Conservation (phyloP, 2,797 vertebrate species). For the Squalus acanthias region DNA sequence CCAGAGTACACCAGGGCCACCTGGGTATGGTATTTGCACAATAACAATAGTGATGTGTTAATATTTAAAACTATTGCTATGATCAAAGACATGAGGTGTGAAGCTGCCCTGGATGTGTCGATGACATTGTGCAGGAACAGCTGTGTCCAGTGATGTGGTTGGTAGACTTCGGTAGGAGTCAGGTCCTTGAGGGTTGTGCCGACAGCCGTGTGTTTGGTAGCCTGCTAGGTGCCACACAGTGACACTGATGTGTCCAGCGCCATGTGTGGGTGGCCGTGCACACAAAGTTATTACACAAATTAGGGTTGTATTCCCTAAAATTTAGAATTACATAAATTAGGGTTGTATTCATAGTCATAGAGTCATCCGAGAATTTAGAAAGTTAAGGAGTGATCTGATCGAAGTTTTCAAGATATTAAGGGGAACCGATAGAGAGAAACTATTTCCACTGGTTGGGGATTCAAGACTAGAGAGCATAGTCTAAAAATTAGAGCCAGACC, state of each 20-base stretch:
- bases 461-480: too few species aligned
- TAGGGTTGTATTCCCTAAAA: too few species aligned
- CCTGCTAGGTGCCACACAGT: background rate
- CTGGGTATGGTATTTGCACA: background rate
- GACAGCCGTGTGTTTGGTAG: background rate
- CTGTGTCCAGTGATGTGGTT: background rate
- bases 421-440: too few species aligned
- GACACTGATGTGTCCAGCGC: background rate
- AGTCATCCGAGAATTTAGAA: too few species aligned
- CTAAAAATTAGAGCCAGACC: too few species aligned
- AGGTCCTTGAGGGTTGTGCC: too few species aligned
- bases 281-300: too few species aligned
- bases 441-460: too few species aligned
- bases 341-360: too few species aligned
- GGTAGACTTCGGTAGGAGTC: background rate
- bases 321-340: too few species aligned
- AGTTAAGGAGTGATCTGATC: too few species aligned
- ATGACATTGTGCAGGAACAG: background rate
- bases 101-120: background rate
- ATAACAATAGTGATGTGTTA: background rate
- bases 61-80: background rate
- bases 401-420: too few species aligned
- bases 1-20: background rate
- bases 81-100: background rate
- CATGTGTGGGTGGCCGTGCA: background rate